A percentile compares a stretch with the other conserved stretches of the same genome.
phyloP scores from a whole-genome alignment of 37 sponge, comb jelly and placozoan species.

The Cliona cf. orientalis region DNA sequence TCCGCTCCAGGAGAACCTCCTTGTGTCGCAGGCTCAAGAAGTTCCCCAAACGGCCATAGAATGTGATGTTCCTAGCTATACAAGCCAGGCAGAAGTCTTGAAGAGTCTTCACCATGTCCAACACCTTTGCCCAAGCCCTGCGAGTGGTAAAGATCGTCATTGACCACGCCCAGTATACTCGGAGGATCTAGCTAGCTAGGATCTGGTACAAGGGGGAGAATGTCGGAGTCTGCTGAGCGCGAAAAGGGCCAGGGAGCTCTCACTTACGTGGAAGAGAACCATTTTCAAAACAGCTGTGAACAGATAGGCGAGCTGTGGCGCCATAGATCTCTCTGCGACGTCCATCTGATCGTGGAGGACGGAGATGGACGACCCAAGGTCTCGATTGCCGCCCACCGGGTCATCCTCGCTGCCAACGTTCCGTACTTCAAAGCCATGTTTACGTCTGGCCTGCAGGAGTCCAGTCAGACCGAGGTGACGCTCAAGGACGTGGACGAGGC shows the following conservation, averaged over 20 bases:
- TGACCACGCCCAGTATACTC: background rate
- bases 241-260: background rate
- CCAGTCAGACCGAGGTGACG: slow-evolving; percentile 37
- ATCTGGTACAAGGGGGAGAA: background rate
- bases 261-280: slow-evolving; percentile 36
- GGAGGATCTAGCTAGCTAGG: background rate
- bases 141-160: background rate
- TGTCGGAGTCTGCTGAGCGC: background rate
- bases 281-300: slow-evolving; percentile 28
- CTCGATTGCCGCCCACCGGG: slow-evolving; percentile 67
- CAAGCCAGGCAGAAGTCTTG: slow-evolving; percentile 66
- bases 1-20: slow-evolving; percentile 79
- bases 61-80: slow-evolving; percentile 53
- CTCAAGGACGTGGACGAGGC: slow-evolving; percentile 56
- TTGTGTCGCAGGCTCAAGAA: slow-evolving; percentile 63
- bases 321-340: slow-evolving; percentile 75
- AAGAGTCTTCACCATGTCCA: slow-evolving; percentile 70
- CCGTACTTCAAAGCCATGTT: slow-evolving; percentile 92
- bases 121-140: background rate
- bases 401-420: slow-evolving; percentile 76
- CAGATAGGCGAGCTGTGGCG: slow-evolving; percentile 69
- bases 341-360: slow-evolving; percentile 62
- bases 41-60: slow-evolving; percentile 48
- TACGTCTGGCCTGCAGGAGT: slow-evolving; percentile 59
- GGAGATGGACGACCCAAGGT: slow-evolving; percentile 17